Conservation (phyloP, 2,888 invertebrate species). For the Ophion ellenae region DNA sequence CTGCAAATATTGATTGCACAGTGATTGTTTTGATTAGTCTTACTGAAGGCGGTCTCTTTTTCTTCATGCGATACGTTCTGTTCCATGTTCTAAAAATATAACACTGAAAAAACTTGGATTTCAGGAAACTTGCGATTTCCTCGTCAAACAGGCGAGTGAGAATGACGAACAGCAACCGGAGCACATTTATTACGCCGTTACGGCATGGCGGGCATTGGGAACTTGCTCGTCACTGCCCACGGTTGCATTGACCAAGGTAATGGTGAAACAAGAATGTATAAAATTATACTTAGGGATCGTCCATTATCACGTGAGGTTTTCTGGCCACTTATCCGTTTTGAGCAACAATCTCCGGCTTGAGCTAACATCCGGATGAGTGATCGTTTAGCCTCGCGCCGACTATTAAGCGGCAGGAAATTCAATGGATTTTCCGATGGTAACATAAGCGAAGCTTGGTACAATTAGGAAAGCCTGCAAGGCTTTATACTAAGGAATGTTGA, state of each 20-base stretch:
- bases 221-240: constrained; percentile 86
- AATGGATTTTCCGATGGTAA: not conserved
- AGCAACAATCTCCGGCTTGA: too few relatives aligned
- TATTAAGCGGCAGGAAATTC: not conserved
- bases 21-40: constrained; percentile 82
- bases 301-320: too few relatives aligned
- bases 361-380: too few relatives aligned
- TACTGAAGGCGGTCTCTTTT: constrained; percentile 74
- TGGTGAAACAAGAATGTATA: constrained; percentile 15
- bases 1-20: constrained; percentile 69
- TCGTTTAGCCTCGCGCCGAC: too few relatives aligned
- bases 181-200: constrained; percentile 87
- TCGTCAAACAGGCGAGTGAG: constrained; percentile 81
- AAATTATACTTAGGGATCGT: too few relatives aligned
- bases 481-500: too few relatives aligned
- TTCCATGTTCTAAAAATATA: not conserved
- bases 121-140: constrained; percentile 84
- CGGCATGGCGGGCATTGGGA: constrained; percentile 86
- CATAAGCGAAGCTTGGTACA: not conserved
- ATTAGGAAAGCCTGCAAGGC: too few relatives aligned
- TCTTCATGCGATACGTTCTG: not conserved
- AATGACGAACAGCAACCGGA: constrained; percentile 81
- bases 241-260: constrained; percentile 83
- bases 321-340: too few relatives aligned
- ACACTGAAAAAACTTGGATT: constrained; percentile 51